A percentile compares a stretch with the other conserved stretches of the same genome.
Conservation (phyloP, 2,797 vertebrate genomes). For the Toxotes lorentzi region DNA sequence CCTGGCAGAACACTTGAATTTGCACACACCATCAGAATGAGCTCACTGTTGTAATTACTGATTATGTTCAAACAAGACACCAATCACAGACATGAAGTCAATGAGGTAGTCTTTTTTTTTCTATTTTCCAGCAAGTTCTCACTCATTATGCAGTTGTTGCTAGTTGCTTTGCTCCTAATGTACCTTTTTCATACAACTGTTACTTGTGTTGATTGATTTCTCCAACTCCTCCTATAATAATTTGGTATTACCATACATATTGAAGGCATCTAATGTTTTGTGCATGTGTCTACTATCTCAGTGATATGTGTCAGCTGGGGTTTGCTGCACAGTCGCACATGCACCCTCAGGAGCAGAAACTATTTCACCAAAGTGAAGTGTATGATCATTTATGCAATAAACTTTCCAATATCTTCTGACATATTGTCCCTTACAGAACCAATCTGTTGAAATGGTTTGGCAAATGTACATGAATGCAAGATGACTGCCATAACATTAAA, state of each 20-base stretch:
- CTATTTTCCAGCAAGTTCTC: constrained; percentile 20
- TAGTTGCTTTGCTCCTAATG: background rate
- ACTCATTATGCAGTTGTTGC: constrained; percentile 7
- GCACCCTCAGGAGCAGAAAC: background rate
- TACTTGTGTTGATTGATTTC: constrained; percentile 20
- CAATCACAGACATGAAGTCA: constrained; percentile 19
- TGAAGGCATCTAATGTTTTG: constrained; percentile 11
- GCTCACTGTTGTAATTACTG: constrained; percentile 14
- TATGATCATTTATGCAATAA: background rate
- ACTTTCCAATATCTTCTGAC: background rate
- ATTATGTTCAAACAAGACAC: constrained; percentile 40
- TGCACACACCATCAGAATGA: constrained; percentile 6
- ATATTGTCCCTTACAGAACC: background rate
- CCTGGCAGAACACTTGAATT: background rate
- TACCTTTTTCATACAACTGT: constrained; percentile 19
- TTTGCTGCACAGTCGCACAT: background rate
- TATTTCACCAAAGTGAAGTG: background rate
- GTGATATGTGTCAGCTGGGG: constrained; percentile 19
- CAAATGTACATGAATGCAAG: background rate
- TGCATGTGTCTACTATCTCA: constrained; percentile 4
- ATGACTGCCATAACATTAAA: background rate
- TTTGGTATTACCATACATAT: constrained; percentile 16
- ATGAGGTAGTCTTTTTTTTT: background rate
- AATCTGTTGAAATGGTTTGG: background rate
- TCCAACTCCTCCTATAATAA: constrained; percentile 17